Base-by-base conservation (phyloP, 2,113 vertebrate species). In the Todiramphus saurophagus region DNA sequence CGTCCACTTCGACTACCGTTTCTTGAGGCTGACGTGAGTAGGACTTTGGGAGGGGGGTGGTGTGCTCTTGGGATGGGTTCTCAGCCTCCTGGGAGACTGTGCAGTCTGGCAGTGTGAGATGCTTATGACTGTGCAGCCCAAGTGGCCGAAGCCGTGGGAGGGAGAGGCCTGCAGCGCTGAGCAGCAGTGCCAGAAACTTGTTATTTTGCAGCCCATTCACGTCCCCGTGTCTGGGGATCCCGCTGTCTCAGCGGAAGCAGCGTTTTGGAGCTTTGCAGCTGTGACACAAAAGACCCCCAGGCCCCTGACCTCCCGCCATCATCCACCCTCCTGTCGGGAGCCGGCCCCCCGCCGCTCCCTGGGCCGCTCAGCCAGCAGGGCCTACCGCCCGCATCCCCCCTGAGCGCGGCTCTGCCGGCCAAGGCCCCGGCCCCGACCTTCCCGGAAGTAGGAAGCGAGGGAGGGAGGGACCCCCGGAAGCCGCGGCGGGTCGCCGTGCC, bases 21-120 rank as follows among this genome's bases (percentile, higher is more conserved):
- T 64, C 96, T 97, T 15, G 97, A 97, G 89, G 94, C 95, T 80
- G 96, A 97, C 77, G 97, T 97, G 92, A 97, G 96, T 97, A 95
- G 93, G 50, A 16, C 62, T 43, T 14, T 2, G 48, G 88, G 83
- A 39, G 50, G n/a, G 59, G 4, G 89, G 73, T 2, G 79, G 80
- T 2, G 53, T 6, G 48, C 66, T 7, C 28, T 11, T 4, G 66
- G 92, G 81, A 20, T 50, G 7, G 80, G 69, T 25, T 19, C 23
- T 24, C 10, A 6, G 51, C 75, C 77, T 21, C 81, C 24, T 13
- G 43, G 12, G 21, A 13, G 18, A 13, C 67, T 9, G 6, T 14
- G 39, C 21, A 10, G 48, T 3, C 43, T 3, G 66, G 28, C 68
- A 6, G 20, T 1, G 12, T 0, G 10, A 7, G 19, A 1, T 10